Evolutionary conservation across 2,888 invertebrate genomes (phyloP), one percentile per base, ranked within the genome.

Genomic region (Leptarthrus brevirostris): DNA sequence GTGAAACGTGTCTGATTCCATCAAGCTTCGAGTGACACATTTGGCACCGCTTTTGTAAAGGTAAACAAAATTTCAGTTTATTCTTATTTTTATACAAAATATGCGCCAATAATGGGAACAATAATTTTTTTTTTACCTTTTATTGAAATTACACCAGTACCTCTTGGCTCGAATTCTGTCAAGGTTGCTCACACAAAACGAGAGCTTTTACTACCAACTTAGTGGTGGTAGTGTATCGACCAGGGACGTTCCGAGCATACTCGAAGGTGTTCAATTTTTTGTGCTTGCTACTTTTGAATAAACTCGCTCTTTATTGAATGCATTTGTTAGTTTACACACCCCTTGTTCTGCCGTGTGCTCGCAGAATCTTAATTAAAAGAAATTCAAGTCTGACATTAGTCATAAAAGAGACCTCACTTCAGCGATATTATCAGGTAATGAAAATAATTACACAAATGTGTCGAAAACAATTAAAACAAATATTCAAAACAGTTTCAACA

Each of bases 331-430:
- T 30, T 30, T 4, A 6, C 30, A 6, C 30, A 30, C 30, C 30
- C n/a, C n/a, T n/a, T 30, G 56, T 30, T 30, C 56, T 56, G 56
- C 24, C 30, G 30, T 6, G 34, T 36, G 36, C 10, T 34, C 18
- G 16, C 18, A 20, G 58, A 36, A 20, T 22, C 47, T 64, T 64
- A 47, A 64, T 64, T 64, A 44, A 64, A 47, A 64, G 44, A 64
- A 58, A 58, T 12, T 18, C n/a, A 47, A 5, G 22, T 18, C 36
- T 36, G 64, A 47, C 44, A 24, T 64, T 64, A 64, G 64, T 64
- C 64, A 64, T 64, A 22, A 4, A 2, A 53, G 3, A 20, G 16
- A 53, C 54, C 16, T 20, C 8, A 22, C n/a, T 18, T 49, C n/a
- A 8, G 14, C 26, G 20, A 26, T 47, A 24, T 49, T 18, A 18